Conservation (phyloP, 2,797 vertebrate species). For the Bradypodion ventrale region DNA sequence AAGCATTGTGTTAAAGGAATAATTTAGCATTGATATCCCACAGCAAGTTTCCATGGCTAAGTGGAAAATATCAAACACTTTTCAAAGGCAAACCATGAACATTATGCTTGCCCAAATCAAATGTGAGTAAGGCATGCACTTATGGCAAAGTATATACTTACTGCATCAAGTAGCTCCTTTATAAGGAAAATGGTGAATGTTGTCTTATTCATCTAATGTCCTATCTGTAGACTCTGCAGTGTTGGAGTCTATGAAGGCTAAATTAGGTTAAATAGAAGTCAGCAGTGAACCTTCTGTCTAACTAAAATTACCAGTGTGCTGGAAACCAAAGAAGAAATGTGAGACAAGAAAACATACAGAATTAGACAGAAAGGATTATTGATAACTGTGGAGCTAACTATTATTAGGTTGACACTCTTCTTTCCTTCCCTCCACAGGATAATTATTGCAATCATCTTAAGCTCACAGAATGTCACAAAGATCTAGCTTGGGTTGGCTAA, state of each 20-base stretch:
- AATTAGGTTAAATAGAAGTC: background rate
- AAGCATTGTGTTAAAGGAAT: no score
- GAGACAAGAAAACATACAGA: background rate
- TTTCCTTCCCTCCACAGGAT: background rate
- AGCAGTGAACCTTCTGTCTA: background rate
- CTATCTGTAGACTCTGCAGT: background rate
- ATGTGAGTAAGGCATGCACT: background rate
- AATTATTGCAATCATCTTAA: background rate
- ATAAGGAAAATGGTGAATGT: background rate
- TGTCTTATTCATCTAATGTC: background rate
- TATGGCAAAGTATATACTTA: background rate
- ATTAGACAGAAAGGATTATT: background rate
- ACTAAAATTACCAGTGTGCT: background rate
- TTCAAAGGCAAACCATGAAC: background rate
- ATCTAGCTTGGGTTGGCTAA: constrained; percentile 17
- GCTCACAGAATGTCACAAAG: constrained; percentile 12
- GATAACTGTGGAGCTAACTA: background rate
- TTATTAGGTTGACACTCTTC: background rate
- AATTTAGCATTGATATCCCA: no score
- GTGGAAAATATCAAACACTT: background rate
- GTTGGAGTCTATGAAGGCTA: background rate
- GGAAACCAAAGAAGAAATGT: background rate
- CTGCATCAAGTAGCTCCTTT: background rate
- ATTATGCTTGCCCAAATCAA: background rate
- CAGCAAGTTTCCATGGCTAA: no score